Conservation (phyloP, 2,888 invertebrate genomes). For the Epiblema foenella region DNA sequence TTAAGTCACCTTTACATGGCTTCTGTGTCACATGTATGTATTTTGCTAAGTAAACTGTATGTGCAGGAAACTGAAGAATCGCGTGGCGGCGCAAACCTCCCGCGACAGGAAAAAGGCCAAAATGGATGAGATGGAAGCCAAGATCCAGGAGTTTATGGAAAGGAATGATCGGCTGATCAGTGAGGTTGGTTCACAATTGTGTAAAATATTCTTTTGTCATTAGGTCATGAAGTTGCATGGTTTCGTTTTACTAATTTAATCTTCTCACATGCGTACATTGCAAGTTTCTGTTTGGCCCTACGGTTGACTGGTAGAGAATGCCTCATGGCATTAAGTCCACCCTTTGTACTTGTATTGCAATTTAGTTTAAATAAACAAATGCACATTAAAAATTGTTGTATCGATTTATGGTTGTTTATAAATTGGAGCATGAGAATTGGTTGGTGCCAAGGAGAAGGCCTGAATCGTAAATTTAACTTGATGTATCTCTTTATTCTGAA, state of each 20-base stretch:
- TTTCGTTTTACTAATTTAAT: not conserved
- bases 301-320: too few relatives aligned
- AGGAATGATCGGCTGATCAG: constrained; percentile 86
- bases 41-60: constrained; percentile 22
- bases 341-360: too few relatives aligned
- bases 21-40: not conserved
- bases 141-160: constrained; percentile 86
- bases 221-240: too few relatives aligned
- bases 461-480: not conserved
- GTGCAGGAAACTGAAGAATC: constrained; percentile 95
- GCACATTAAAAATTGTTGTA: too few relatives aligned
- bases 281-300: too few relatives aligned
- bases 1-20: constrained; percentile 16
- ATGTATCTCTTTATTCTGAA: too few relatives aligned
- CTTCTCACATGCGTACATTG: not conserved
- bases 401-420: not conserved
- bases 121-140: constrained; percentile 94
- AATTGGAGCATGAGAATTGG: not conserved
- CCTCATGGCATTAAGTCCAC: too few relatives aligned
- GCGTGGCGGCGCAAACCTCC: constrained; percentile 98
- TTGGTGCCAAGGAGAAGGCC: not conserved
- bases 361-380: too few relatives aligned
- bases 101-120: constrained; percentile 97
- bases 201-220: not conserved
- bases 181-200: constrained; percentile 65